Percentiles rank a stretch among this genome's conserved stretches.
Conservation (phyloP, 2,888 invertebrate genomes). For the Toxonevra muliebris region DNA sequence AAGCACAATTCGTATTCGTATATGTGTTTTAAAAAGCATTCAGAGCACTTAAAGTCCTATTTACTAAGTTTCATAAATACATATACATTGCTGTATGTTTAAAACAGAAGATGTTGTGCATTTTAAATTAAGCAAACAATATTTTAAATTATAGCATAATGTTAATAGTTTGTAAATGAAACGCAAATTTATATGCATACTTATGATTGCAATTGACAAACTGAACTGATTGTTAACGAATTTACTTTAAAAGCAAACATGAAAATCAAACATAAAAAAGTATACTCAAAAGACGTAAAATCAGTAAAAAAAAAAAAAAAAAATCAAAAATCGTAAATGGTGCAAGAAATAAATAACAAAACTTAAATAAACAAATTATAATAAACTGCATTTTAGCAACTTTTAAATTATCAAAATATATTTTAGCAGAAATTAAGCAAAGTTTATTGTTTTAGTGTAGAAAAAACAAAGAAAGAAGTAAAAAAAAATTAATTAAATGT, state of each 20-base stretch:
- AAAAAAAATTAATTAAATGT: too few species aligned
- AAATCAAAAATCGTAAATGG: neutral
- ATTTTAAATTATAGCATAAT: too few species aligned
- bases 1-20: too few species aligned
- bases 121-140: too few species aligned
- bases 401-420: conserved; percentile 19
- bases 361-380: neutral
- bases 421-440: conserved; percentile 23
- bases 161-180: too few species aligned
- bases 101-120: too few species aligned
- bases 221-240: conserved; percentile 62
- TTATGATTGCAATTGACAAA: conserved; percentile 30
- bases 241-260: conserved; percentile 53
- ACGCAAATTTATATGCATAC: neutral
- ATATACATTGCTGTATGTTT: too few species aligned
- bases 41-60: too few species aligned
- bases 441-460: conserved; percentile 1
- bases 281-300: conserved; percentile 1
- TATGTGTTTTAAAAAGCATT: too few species aligned
- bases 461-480: neutral
- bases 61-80: too few species aligned
- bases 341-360: neutral
- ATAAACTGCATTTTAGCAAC: conserved; percentile 13
- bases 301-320: neutral
- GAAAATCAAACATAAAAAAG: conserved; percentile 2